These are phyloP conservation scores for Pygmarrhopalites habei DNA, from an alignment of 1,140 invertebrate species.

Conservation along the genomic window DNA sequence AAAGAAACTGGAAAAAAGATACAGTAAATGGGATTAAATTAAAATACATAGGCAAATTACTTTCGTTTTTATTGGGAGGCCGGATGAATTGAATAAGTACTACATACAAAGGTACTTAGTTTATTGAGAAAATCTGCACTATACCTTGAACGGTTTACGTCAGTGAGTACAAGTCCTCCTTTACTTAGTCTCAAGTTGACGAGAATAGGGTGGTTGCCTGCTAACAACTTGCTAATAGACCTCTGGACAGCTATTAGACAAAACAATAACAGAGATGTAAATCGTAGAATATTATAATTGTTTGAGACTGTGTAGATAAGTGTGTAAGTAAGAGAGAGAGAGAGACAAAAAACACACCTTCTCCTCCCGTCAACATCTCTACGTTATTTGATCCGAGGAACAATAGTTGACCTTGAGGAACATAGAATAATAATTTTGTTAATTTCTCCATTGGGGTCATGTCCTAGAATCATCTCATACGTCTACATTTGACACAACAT, in stretches of 20 bases:
- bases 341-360: no score
- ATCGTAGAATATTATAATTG: no score
- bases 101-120: background rate
- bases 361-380: conserved; percentile 36
- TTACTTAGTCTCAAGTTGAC: conserved; percentile 33
- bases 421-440: no score
- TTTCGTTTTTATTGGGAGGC: background rate
- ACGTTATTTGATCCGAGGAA: conserved; percentile 28
- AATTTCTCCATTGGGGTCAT: no score
- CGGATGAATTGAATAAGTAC: background rate
- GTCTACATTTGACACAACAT: background rate
- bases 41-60: no score
- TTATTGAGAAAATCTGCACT: background rate
- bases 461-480: background rate
- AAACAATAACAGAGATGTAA: no score
- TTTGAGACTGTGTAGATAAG: no score
- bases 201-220: conserved; percentile 8
- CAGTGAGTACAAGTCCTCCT: conserved; percentile 35
- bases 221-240: conserved; percentile 2
- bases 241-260: conserved; percentile 18
- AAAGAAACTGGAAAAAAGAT: conserved; percentile 5
- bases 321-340: no score
- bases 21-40: background rate
- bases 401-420: no score
- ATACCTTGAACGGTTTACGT: conserved; percentile 35